Percentiles rank a stretch among this genome's conserved stretches.
phyloP scores from a whole-genome alignment of 1,140 invertebrate genomes.

The Notospermus geniculatus region DNA sequence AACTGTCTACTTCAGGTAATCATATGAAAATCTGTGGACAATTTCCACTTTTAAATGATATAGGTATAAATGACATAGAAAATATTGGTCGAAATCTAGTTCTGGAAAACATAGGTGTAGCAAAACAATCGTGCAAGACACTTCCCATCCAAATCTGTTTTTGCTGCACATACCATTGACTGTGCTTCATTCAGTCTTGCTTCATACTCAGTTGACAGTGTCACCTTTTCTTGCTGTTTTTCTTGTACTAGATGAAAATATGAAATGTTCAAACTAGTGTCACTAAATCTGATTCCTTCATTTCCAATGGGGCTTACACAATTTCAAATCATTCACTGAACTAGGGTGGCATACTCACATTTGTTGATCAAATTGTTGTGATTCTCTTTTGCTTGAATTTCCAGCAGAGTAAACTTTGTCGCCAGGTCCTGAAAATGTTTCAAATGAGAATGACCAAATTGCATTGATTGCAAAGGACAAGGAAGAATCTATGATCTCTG shows the following conservation, averaged over 20 bases:
- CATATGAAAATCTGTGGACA: no score
- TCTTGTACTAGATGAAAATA: background rate
- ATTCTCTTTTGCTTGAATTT: constrained; percentile 28
- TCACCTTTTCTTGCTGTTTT: background rate
- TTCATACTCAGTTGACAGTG: background rate
- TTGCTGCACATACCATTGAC: background rate
- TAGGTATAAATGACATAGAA: no score
- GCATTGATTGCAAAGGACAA: constrained; percentile 36
- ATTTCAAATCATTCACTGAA: no score
- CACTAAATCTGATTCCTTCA: constrained; percentile 1
- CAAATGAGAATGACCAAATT: constrained; percentile 31
- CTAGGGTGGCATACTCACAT: no score
- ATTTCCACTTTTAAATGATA: no score
- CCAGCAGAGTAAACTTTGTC: constrained; percentile 29
- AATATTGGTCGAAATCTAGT: no score
- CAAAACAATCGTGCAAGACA: no score
- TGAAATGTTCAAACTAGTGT: background rate
- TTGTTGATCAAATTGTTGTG: constrained; percentile 27
- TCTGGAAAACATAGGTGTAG: no score
- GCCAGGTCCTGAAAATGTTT: constrained; percentile 39
- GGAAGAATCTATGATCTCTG: constrained; percentile 35
- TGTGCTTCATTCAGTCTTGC: background rate
- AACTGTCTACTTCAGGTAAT: no score
- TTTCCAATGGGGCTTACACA: background rate
- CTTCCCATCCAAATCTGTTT: no score